Conservation (phyloP, 2,888 invertebrate genomes). For the Drosophila suboccidentalis region DNA sequence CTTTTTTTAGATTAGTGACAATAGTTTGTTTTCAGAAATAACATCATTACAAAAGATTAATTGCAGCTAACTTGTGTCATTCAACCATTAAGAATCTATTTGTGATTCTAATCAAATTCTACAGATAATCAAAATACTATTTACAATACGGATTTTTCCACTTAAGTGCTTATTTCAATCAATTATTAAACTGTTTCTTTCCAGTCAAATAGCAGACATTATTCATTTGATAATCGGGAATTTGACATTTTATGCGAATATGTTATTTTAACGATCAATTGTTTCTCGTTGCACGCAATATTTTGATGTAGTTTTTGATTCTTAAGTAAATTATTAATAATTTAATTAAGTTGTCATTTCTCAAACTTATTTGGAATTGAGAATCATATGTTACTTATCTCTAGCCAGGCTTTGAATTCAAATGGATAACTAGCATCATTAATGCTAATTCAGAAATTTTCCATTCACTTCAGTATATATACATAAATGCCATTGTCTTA, state of each 20-base stretch:
- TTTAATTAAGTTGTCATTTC: not conserved
- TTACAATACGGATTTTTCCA: slow-evolving; percentile 21
- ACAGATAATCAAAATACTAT: slow-evolving; percentile 19
- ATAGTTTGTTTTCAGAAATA: slow-evolving; percentile 6
- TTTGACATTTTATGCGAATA: slow-evolving; percentile 1
- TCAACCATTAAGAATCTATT: slow-evolving; percentile 29
- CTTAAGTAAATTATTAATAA: not conserved
- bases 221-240: slow-evolving; percentile 2
- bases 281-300: not conserved
- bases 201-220: not conserved
- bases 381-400: not conserved
- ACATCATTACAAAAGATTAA: slow-evolving; percentile 20
- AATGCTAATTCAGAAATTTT: not conserved
- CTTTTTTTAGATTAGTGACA: slow-evolving; percentile 21
- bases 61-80: slow-evolving; percentile 22
- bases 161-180: slow-evolving; percentile 13
- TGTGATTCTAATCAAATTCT: slow-evolving; percentile 23
- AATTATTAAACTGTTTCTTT: slow-evolving; percentile 15
- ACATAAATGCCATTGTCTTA: slow-evolving; percentile 3
- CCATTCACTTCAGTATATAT: not conserved
- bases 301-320: not conserved
- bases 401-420: not conserved
- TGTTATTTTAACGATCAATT: not conserved
- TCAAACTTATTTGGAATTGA: not conserved
- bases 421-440: not conserved